Conservation (phyloP, 2,113 vertebrate species). For the Ictalurus punctatus region DNA sequence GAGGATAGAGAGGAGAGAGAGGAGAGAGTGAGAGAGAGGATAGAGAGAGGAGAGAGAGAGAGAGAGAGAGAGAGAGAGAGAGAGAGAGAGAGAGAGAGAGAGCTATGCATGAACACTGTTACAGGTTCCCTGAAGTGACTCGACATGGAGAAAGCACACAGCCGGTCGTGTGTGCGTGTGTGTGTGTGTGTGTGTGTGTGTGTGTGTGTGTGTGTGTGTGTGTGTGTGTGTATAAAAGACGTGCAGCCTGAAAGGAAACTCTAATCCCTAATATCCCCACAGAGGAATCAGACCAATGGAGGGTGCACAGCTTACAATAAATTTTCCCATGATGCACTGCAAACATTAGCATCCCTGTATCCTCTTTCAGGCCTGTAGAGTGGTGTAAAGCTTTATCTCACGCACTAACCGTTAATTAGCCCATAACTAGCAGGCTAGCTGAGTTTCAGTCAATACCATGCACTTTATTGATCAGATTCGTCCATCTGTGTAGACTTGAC, state of each 20-base stretch:
- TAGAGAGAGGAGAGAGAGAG: neutral
- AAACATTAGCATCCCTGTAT: conserved; percentile 17
- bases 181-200: neutral
- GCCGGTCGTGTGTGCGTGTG: neutral
- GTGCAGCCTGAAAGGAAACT: neutral
- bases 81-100: neutral
- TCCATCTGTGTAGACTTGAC: neutral
- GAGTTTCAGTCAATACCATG: neutral
- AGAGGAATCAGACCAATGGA: conserved; percentile 1
- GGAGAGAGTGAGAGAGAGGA: neutral
- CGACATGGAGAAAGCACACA: neutral
- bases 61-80: too few relatives aligned
- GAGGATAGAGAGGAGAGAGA: neutral
- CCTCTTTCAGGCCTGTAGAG: conserved; percentile 10
- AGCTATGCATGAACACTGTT: neutral
- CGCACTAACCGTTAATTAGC: neutral
- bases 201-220: neutral
- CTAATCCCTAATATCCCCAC: conserved; percentile 12
- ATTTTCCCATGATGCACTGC: conserved; percentile 25
- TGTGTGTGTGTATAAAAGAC: neutral
- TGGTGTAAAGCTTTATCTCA: neutral
- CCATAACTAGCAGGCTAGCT: neutral
- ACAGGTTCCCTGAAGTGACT: neutral
- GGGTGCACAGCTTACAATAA: neutral
- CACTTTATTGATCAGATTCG: neutral